Base-by-base conservation (phyloP, 1,140 invertebrate species). In the Pygmarrhopalites habei region DNA sequence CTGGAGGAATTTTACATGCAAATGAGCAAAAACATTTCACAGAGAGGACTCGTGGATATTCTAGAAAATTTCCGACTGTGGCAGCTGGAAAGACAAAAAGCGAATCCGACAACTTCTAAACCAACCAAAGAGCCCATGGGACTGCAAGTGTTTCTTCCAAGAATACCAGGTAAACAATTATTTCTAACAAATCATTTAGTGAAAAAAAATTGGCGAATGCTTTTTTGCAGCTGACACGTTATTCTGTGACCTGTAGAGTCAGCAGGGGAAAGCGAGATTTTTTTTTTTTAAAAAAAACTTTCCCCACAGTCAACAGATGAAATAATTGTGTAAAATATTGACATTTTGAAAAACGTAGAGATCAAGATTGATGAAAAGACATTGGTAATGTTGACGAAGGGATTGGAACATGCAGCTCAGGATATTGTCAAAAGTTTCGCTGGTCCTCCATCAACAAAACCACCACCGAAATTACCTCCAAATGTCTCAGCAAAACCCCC, bases 51-150 rank as follows among this genome's bases (percentile, higher is more conserved):
- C 3, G 4, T 55, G 14, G 51, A 55, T 21, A 55, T 55, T 55
- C 21, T 55, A 19, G 51, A 55, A 55, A 55, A 55, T 32, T 55
- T 55, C 29, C 51, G 51, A 15, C 29, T 55, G 51, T 55, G 51
- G 51, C 26, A 12, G 29, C 26, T 55, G 4, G 51, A 55, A 19
- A 28, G 51, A 17, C 26, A 14, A 26, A 55, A 55, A 23, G 51
- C 26, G 5, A 19, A 32, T 5, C 7, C 51, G 29, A 32, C 23
- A 7, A 28, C 51, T 32, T 7, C 51, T 7, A 26, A 21, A 17
- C 51, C 51, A 29, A 55, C 51, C 10, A 3, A 21, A 23, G 51
- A 28, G 23, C 51, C 51, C 7, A 14, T 5, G 29, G 30, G 39
- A 14, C 15, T 58, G 15, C 10, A 41, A 5, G 14, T 21, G 14